Base-by-base conservation (phyloP, 2,797 vertebrate genomes). In the Enteromius radiatus region DNA sequence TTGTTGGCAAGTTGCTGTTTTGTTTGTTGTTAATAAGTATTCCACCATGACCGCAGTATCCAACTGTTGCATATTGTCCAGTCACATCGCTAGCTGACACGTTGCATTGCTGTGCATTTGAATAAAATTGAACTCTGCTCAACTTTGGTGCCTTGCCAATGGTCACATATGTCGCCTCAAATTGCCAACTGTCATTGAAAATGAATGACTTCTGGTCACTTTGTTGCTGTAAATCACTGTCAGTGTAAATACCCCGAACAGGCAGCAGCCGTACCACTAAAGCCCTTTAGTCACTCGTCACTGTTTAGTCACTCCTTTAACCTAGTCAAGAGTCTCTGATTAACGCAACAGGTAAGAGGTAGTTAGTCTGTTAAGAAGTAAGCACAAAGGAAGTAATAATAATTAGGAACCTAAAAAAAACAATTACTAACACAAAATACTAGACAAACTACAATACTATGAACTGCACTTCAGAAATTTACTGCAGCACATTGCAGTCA, bases 101-200 rank as follows among this genome's bases (percentile, higher is more conserved):
- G 1, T 41, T 54, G 15, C 23, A 76, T 59, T 19, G 52, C 52
- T 76, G 73, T 75, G 33, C 73, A 74, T 49, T 47, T 81, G 79
- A 43, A 73, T 64, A 54, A 19, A 67, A 63, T 47, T 63, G 41
- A 76, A 76, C 56, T 54, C 45, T 76, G 45, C 59, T 56, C 33
- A 54, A 67, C 36, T 26, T 38, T 52, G 41, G 59, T 49, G 56
- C 26, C 8, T 38, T 11, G 77, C 63, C 31, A 82, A 9, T 33
- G 45, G 45, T 76, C 71, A 65, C 19, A 67, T 15, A 82, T 67
- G 23, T 67, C 4, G 14, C 23, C 47, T 68, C 7, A 45, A 54
- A 43, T 45, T 7, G 11, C 59, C 31, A 52, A 52, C 47, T 75
- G 61, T 33, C 45, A 82, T 19, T 67, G 19, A 54, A 76, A 82